Conservation (phyloP, 2,888 invertebrate species). For the Eupithecia centaureata region DNA sequence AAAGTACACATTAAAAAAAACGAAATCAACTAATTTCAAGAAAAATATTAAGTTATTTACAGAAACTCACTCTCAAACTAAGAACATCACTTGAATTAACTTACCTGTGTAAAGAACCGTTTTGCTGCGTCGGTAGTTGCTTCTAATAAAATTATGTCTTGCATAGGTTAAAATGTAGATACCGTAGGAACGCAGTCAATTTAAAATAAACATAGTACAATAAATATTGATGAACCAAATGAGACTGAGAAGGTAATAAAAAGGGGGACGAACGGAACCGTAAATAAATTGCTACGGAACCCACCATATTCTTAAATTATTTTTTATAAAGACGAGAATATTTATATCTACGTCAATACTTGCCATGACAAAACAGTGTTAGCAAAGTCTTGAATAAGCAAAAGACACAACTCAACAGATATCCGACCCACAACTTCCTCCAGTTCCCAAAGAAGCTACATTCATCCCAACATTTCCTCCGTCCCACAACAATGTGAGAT, state of each 20-base stretch:
- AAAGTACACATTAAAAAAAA: no score
- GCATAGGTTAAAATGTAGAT: background rate
- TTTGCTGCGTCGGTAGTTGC: no score
- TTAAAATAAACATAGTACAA: background rate
- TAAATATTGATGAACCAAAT: background rate
- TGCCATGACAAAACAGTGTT: slow-evolving; percentile 30
- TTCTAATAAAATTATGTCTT: no score
- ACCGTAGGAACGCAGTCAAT: background rate
- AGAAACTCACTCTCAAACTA: no score
- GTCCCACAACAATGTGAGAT: slow-evolving; percentile 53
- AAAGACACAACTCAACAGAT: slow-evolving; percentile 36
- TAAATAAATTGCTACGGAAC: background rate
- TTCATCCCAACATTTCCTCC: slow-evolving; percentile 45
- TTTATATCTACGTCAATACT: slow-evolving; percentile 21
- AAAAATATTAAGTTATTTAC: no score
- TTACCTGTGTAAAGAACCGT: no score
- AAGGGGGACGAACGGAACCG: background rate
- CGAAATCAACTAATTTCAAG: no score
- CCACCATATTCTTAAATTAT: background rate
- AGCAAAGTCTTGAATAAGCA: slow-evolving; percentile 25
- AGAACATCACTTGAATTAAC: no score
- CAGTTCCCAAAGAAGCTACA: slow-evolving; percentile 34
- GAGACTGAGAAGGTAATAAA: background rate
- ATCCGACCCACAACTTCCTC: slow-evolving; percentile 35
- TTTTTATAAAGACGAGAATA: background rate